A percentile compares a stretch with the other conserved stretches of the same genome.
These are phyloP conservation scores for Pycnonotus jocosus DNA, from an alignment of 2,113 vertebrate species.

Conservation along the genomic window DNA sequence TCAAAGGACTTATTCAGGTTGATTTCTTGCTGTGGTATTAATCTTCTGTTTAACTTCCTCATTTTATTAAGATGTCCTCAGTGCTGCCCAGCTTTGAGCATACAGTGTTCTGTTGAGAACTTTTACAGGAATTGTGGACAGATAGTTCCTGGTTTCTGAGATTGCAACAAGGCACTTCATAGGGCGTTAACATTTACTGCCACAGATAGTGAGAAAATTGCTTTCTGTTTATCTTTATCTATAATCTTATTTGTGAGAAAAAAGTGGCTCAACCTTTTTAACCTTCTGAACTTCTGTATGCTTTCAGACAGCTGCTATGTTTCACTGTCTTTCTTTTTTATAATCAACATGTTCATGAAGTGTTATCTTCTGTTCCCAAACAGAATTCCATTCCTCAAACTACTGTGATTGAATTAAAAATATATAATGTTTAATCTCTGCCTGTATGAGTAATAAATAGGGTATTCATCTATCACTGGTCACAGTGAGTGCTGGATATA, in stretches of 20 bases:
- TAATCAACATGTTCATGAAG: not conserved
- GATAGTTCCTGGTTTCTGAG: not conserved
- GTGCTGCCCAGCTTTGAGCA: not conserved
- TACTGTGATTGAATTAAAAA: not conserved
- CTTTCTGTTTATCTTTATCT: constrained; percentile 54
- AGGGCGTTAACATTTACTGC: not conserved
- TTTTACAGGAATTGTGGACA: not conserved
- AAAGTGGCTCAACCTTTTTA: constrained; percentile 24
- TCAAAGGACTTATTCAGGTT: not conserved
- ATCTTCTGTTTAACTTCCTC: not conserved
- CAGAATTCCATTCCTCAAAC: not conserved
- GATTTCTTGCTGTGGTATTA: not conserved
- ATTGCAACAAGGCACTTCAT: not conserved
- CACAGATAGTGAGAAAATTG: constrained; percentile 29
- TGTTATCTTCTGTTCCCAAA: not conserved
- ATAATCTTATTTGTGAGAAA: constrained; percentile 30
- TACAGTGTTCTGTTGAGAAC: not conserved
- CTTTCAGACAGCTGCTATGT: not conserved
- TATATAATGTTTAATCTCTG: not conserved
- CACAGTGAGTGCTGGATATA: not conserved
- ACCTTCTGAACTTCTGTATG: constrained; percentile 1
- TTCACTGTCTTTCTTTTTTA: constrained; percentile 3
- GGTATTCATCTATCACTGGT: not conserved
- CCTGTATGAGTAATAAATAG: not conserved
- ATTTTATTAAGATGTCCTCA: not conserved